Evolutionary conservation across 2,113 vertebrate species (phyloP).

Genomic region (Sarotherodon lohbergeri): DNA sequence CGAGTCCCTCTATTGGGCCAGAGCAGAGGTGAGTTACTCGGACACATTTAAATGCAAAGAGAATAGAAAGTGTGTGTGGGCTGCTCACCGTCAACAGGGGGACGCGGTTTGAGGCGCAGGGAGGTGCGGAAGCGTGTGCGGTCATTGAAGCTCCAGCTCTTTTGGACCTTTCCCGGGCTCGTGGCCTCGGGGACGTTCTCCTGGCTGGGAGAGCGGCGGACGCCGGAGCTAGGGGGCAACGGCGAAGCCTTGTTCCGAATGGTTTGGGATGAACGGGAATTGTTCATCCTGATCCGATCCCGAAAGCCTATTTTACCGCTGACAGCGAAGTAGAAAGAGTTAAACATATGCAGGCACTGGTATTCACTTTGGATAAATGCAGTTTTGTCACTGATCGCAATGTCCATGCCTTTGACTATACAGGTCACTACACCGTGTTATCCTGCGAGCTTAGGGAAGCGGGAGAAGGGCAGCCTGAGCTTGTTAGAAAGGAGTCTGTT

Average conservation of each 20-base stretch:
- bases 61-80: not conserved
- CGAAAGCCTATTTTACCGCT: conserved; percentile 92
- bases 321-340: conserved; percentile 26
- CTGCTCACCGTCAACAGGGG: conserved; percentile 75
- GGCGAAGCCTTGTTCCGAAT: conserved; percentile 77
- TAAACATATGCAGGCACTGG: not conserved
- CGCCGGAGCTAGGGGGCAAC: conserved; percentile 69
- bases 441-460: not conserved
- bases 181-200: conserved; percentile 81
- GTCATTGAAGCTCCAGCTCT: conserved; percentile 99
- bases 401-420: conserved; percentile 12
- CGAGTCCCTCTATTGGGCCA: conserved; percentile 73
- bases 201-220: conserved; percentile 77
- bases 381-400: not conserved
- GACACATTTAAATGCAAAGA: not conserved
- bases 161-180: conserved; percentile 93
- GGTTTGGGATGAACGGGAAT: conserved; percentile 77
- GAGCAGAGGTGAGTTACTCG: not conserved
- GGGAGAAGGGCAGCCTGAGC: conserved; percentile 5
- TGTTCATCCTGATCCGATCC: conserved; percentile 89
- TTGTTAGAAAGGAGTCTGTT: conserved; percentile 43
- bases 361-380: not conserved
- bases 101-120: conserved; percentile 84
- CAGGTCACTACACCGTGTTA: conserved; percentile 18
- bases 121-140: conserved; percentile 92